Conservation (phyloP, 2,113 vertebrate genomes). For the Saguinus midas region DNA sequence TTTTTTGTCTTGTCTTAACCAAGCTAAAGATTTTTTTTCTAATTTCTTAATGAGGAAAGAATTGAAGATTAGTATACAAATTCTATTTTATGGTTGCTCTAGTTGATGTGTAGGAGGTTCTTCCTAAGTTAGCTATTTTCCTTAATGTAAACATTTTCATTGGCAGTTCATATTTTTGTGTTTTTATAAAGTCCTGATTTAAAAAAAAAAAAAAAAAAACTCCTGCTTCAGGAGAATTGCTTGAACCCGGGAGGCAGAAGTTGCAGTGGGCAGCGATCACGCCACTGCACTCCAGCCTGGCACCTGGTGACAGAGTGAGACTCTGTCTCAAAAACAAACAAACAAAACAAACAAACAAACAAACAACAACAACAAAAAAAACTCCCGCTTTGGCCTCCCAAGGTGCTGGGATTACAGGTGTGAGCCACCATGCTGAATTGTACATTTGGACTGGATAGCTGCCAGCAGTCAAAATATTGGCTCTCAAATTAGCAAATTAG, state of each 20-base stretch:
- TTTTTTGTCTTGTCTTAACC: neutral
- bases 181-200: neutral
- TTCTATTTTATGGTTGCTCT: neutral
- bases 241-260: too few relatives aligned
- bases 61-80: neutral
- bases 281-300: too few relatives aligned
- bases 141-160: neutral
- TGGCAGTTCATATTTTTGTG: neutral
- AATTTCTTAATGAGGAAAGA: neutral
- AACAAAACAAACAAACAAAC: too few relatives aligned
- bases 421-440: too few relatives aligned
- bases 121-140: neutral
- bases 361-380: too few relatives aligned
- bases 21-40: neutral
- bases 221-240: too few relatives aligned
- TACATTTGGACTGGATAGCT: neutral
- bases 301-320: too few relatives aligned
- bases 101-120: neutral
- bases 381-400: too few relatives aligned
- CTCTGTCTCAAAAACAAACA: too few relatives aligned
- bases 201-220: too few relatives aligned
- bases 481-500: constrained; percentile 12
- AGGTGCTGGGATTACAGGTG: too few relatives aligned
- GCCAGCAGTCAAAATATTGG: neutral
- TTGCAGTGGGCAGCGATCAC: too few relatives aligned